A percentile compares a stretch with the other conserved stretches of the same genome.
phyloP scores from a whole-genome alignment of 1,140 invertebrate genomes.

The Drosophila miranda region DNA sequence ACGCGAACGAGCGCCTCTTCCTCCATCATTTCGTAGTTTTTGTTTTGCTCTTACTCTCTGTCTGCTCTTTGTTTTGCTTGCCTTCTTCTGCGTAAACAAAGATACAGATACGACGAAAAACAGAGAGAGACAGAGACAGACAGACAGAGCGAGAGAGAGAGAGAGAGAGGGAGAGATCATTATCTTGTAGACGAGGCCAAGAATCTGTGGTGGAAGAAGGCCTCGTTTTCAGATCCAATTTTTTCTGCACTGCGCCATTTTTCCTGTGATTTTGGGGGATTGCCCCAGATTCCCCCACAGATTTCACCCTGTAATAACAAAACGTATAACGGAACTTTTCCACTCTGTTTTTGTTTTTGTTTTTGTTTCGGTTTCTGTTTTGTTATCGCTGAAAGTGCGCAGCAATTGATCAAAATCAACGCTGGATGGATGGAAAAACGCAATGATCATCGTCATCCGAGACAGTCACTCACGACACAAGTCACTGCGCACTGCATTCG shows the following conservation, averaged over 20 bases:
- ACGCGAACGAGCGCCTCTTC: not conserved
- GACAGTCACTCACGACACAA: not conserved
- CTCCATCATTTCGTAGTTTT: conserved; percentile 39
- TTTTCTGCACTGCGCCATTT: conserved; percentile 16
- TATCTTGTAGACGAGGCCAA: conserved; percentile 33
- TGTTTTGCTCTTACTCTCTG: conserved; percentile 36
- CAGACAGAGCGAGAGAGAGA: conserved; percentile 1
- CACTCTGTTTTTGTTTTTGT: not conserved
- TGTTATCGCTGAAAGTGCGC: conserved; percentile 10
- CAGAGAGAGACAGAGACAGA: conserved; percentile 25
- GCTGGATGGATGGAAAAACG: too few species aligned
- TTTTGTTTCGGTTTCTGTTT: not conserved
- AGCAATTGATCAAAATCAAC: conserved; percentile 26
- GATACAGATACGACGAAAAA: conserved; percentile 52
- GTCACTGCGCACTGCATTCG: conserved; percentile 63
- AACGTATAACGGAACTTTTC: conserved; percentile 9
- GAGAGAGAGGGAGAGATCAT: conserved; percentile 20
- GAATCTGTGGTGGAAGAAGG: conserved; percentile 5
- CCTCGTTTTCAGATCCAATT: conserved; percentile 1
- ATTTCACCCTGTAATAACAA: too few species aligned
- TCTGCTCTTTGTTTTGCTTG: conserved; percentile 74
- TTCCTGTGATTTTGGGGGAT: conserved; percentile 1
- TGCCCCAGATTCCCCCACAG: conserved; percentile 8
- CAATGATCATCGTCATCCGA: conserved; percentile 17
- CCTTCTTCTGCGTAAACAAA: conserved; percentile 53